phyloP scores from a whole-genome alignment of 2,888 invertebrate genomes.

The Phorcus lineatus region DNA sequence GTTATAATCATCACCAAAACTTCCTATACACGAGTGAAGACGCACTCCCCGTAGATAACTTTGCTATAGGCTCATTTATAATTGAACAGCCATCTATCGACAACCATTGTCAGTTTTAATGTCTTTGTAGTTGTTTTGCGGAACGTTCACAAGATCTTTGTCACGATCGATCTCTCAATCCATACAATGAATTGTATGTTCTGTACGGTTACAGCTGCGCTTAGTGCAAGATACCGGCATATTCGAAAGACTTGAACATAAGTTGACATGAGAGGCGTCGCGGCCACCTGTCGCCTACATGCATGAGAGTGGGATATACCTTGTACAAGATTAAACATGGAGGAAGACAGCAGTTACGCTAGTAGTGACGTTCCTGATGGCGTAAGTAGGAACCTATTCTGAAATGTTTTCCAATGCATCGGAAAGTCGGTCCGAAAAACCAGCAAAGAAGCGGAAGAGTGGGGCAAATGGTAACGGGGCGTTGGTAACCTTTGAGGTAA shows the following conservation, averaged over 20 bases:
- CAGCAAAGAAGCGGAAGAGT: neutral
- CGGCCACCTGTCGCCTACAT: too few relatives aligned
- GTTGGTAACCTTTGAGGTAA: neutral
- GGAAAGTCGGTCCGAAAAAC: neutral
- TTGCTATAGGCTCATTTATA: neutral
- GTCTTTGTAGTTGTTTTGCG: neutral
- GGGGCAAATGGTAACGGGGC: neutral
- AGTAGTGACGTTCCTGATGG: neutral
- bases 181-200: neutral
- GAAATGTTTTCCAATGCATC: neutral
- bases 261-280: neutral
- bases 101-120: neutral
- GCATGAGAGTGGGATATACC: neutral
- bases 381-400: neutral
- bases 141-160: neutral
- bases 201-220: neutral
- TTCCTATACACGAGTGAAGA: neutral
- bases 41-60: neutral
- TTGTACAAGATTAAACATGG: neutral
- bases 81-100: neutral
- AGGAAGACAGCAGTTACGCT: neutral
- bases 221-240: neutral
- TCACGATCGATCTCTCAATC: neutral
- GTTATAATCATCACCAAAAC: too few relatives aligned
- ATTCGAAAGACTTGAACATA: neutral